Evolutionary conservation across 2,888 invertebrate species (phyloP), one percentile per base, ranked within the genome.

Genomic region (Drosophila crucigera): DNA sequence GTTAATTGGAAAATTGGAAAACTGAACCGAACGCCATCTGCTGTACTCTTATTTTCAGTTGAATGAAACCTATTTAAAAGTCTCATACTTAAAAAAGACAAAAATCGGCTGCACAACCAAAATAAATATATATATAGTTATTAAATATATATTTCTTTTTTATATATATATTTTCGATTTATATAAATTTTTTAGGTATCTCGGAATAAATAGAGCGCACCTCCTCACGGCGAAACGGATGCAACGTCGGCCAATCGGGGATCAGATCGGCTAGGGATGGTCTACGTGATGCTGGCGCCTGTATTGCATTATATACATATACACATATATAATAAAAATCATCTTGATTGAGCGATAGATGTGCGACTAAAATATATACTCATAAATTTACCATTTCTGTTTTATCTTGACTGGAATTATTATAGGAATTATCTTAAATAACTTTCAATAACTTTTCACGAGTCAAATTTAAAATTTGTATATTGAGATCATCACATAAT

Each of bases 251-350:
- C 98, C 98, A 98, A 95, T 98, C 98, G 93, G 98, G 98, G 94
- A 98, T 98, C 95, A 98, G 95, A 95, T 98, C 98, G 92, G 97
- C 97, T 94, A 98, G 95, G 93, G 97, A 98, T 93, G 96, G 96
- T 95, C 97, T 96, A 95, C 97, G 96, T 91, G 95, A 94, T 94
- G 94, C 93, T 93, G 92, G 92, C 67, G 91, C 88, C 94, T 93
- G 92, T 60, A 61, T 75, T 75, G 41, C 59, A 80, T 82, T 62
- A 49, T 68, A 70, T 56, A 77, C 68, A 63, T 53, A 62, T 35
- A 62, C 43, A 55, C 49, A 49, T 30, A 75, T 74, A 54, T 25
- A 47, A 25, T 25, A 47, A 47, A 47, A 47, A 47, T 47, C 25
- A 25, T 47, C 7, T 47, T 47, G 22, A 47, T 47, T 25, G 16